Conservation (phyloP, 2,888 invertebrate species). For the Pelosia muscerda region DNA sequence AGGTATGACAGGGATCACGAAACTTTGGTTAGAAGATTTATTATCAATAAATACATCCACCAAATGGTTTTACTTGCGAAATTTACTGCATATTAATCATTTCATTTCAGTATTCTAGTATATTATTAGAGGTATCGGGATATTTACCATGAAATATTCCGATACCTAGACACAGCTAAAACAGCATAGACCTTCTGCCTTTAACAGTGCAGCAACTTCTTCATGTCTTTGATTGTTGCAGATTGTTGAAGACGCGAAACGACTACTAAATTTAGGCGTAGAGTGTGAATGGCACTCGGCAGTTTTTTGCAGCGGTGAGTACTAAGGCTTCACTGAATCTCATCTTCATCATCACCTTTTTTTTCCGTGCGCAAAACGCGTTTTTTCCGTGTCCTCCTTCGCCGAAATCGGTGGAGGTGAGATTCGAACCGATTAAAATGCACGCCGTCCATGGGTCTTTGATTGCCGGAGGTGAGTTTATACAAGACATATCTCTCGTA, state of each 20-base stretch:
- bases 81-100: neutral
- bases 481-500: too few species aligned
- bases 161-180: too few species aligned
- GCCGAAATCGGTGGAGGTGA: too few species aligned
- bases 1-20: conserved; percentile 29
- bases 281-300: neutral
- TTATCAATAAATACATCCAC: neutral
- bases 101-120: too few species aligned
- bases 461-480: too few species aligned
- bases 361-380: too few species aligned
- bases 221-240: conserved; percentile 2
- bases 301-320: neutral
- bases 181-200: neutral
- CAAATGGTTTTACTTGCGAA: neutral
- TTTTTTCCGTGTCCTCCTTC: too few species aligned
- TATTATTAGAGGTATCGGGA: too few species aligned
- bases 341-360: neutral
- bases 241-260: neutral
- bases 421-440: too few species aligned
- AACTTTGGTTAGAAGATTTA: conserved; percentile 9
- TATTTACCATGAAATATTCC: too few species aligned
- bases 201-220: neutral
- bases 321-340: neutral
- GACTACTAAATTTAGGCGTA: neutral
- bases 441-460: too few species aligned